phyloP scores from a whole-genome alignment of 2,113 vertebrate species.

The Urocolius indicus region DNA sequence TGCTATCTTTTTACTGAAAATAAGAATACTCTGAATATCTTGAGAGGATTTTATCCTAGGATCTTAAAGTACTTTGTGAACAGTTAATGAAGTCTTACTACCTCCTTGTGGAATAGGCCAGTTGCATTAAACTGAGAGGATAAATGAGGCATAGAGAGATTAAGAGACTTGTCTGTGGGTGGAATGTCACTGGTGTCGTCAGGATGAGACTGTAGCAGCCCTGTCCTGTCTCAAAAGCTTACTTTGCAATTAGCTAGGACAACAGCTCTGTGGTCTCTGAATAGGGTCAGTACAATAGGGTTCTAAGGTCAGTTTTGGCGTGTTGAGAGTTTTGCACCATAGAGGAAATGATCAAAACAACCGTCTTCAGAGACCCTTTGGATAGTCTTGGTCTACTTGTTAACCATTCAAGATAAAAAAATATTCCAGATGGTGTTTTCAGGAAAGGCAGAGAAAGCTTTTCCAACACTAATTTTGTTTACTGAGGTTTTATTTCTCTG shows the following conservation, averaged over 20 bases:
- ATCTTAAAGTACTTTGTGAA: neutral
- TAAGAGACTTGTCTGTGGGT: neutral
- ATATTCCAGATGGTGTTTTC: constrained; percentile 34
- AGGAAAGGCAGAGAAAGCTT: neutral
- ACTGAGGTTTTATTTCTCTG: neutral
- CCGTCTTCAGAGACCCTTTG: neutral
- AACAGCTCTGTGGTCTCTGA: neutral
- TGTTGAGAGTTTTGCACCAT: neutral
- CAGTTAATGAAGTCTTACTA: neutral
- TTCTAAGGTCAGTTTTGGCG: neutral
- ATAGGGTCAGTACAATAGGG: neutral
- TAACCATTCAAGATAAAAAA: neutral
- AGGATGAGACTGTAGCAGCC: neutral
- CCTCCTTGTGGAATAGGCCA: neutral
- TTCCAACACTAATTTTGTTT: neutral
- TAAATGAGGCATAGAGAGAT: neutral
- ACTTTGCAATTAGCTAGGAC: neutral
- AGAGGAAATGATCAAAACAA: neutral
- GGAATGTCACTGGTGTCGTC: neutral
- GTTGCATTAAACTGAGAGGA: neutral
- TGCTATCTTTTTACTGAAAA: neutral
- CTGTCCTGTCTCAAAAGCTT: neutral
- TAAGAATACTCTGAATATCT: neutral
- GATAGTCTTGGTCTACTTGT: neutral
- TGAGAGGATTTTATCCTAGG: neutral